Evolutionary conservation across 2,113 vertebrate genomes (phyloP), one percentile per base, ranked within the genome.

Genomic region (Uria aalge): DNA sequence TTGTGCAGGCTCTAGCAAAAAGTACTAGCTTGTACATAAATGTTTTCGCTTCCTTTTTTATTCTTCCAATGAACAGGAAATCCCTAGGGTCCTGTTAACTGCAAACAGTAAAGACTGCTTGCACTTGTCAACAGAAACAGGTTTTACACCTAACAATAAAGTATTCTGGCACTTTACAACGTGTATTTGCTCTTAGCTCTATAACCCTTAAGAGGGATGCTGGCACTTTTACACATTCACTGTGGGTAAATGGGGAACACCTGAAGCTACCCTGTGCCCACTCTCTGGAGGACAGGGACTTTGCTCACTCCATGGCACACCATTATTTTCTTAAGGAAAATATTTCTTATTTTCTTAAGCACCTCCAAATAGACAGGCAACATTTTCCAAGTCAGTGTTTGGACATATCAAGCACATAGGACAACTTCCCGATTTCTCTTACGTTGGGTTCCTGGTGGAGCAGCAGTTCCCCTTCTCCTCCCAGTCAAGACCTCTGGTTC

Each of bases 1-100:
- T 29, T 50, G 22, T 77, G 57, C 32, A 77, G 79, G 57, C 22
- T 62, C 36, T 41, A 84, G 64, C 59, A 85, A 84, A 85, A 95
- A 55, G 15, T 56, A 92, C 86, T 94, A 89, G 62, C 45, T 62
- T 78, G 80, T 84, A 91, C 47, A 56, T 96, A 80, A 91, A 74
- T 91, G 20, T 83, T 88, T 95, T 62, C 43, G 43, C 56, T 74
- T 86, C 63, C 13, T 50, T 76, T 96, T 91, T 86, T 85, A 73
- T 86, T 94, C n/a, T 92, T 67, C 29, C 76, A 43, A 50, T 67
- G 86, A 92, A 84, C 18, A 57, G 41, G 26, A 91, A 94, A 32
- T 91, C 86, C 68, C 93, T 57, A 81, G 64, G 32, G 91, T 60
- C 59, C 86, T 74, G 89, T 92, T 95, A 96, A 92, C 80, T 68